Evolutionary conservation across 64 coral and sea anemone species (phyloP).

Genomic region (Dendronephthya gigantea): DNA sequence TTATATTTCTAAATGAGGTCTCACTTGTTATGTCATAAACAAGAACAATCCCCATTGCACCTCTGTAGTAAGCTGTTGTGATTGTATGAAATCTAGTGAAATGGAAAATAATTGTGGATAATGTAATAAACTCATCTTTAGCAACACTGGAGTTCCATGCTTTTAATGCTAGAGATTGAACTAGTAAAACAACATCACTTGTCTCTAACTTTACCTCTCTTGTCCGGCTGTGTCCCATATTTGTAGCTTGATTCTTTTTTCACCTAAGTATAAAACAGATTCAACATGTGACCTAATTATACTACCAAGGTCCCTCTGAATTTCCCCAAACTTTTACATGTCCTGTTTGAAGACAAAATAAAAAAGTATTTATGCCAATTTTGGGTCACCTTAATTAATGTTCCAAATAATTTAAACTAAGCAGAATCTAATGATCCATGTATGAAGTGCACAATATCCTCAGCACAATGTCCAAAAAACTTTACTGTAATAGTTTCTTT

Average conservation of each 20-base stretch:
- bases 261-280: slow-evolving; percentile 37
- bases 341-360: too few species aligned
- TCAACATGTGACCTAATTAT: too few species aligned
- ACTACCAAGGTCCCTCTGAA: too few species aligned
- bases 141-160: too few species aligned
- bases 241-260: slow-evolving; percentile 85
- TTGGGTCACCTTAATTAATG: too few species aligned
- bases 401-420: too few species aligned
- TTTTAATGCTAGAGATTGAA: not conserved
- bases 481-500: too few species aligned
- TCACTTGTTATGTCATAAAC: slow-evolving; percentile 98
- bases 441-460: too few species aligned
- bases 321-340: too few species aligned
- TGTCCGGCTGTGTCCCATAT: slow-evolving; percentile 99
- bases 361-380: too few species aligned
- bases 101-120: not conserved
- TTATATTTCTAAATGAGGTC: slow-evolving; percentile 74
- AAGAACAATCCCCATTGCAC: slow-evolving; percentile 92
- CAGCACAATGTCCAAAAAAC: too few species aligned
- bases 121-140: not conserved
- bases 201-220: slow-evolving; percentile 57
- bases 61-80: slow-evolving; percentile 88
- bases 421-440: too few species aligned
- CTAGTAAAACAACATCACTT: not conserved
- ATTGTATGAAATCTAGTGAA: slow-evolving; percentile 76